These are phyloP conservation scores for Xyliphius kryptos DNA, from an alignment of 2,113 vertebrate species.

Conservation along the genomic window DNA sequence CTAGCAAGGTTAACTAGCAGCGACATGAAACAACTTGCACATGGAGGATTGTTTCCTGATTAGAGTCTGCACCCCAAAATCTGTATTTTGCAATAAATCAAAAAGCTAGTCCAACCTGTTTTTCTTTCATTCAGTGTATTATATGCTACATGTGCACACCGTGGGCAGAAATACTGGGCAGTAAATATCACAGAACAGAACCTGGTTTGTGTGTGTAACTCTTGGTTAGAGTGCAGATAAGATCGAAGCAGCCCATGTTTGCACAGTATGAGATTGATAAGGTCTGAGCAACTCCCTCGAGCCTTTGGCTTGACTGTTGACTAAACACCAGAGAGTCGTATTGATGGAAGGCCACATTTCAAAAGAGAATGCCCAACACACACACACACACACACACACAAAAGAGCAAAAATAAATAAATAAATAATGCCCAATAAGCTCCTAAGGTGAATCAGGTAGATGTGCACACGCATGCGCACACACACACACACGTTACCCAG, in stretches of 20 bases:
- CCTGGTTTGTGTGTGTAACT: constrained; percentile 10
- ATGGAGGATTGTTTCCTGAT: no score
- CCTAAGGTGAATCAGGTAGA: not conserved
- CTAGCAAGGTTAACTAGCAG: no score
- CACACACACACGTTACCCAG: not conserved
- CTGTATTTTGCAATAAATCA: no score
- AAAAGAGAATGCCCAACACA: not conserved
- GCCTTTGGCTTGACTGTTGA: constrained; percentile 28
- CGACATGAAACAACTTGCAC: no score
- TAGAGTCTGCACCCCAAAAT: no score
- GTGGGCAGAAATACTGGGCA: no score
- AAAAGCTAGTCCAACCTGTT: no score
- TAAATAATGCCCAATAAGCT: not conserved
- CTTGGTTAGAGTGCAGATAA: constrained; percentile 17
- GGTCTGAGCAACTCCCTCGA: constrained; percentile 29
- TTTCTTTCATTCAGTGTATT: no score
- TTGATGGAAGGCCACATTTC: constrained; percentile 19
- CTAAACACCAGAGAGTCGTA: constrained; percentile 33
- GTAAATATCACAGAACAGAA: no score
- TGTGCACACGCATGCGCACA: not conserved
- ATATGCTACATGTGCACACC: no score
- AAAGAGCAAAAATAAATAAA: constrained; percentile 2
- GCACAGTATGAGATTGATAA: constrained; percentile 40
- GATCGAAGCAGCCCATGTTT: constrained; percentile 30
- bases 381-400: constrained; percentile 23